phyloP scores from a whole-genome alignment of 2,113 vertebrate genomes.

The Clarias batrachus region DNA sequence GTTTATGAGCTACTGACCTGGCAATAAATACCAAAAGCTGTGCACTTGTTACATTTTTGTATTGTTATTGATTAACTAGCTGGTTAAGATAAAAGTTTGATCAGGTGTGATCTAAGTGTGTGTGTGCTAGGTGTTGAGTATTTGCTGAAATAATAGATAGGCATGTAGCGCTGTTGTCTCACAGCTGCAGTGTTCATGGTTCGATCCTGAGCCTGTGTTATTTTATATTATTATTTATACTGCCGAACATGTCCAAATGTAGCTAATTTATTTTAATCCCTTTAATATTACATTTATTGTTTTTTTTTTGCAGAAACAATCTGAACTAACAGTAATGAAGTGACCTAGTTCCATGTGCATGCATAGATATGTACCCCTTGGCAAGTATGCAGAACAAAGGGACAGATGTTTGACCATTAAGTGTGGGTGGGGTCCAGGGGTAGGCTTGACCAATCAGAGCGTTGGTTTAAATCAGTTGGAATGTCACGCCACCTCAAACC shows the following conservation, averaged over 20 bases:
- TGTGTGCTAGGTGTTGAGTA: not conserved
- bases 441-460: constrained; percentile 60
- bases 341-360: not conserved
- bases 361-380: not conserved
- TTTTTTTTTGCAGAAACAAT: not conserved
- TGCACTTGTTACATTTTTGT: not conserved
- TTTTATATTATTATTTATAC: not conserved
- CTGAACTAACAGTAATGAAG: not conserved
- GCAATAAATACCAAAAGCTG: not conserved
- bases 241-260: not conserved
- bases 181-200: not conserved
- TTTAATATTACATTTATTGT: not conserved
- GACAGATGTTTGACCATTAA: constrained; percentile 25
- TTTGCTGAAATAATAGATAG: too few species aligned
- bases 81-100: not conserved
- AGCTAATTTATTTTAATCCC: not conserved
- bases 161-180: not conserved
- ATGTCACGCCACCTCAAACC: constrained; percentile 71
- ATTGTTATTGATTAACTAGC: not conserved
- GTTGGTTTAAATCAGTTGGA: constrained; percentile 58
- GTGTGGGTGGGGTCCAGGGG: not conserved
- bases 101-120: not conserved
- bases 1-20: not conserved
- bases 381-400: constrained; percentile 9
- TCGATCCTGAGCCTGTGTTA: not conserved